Conservation (phyloP, 2,888 invertebrate species). For the Eudasyphora cyanicolor region DNA sequence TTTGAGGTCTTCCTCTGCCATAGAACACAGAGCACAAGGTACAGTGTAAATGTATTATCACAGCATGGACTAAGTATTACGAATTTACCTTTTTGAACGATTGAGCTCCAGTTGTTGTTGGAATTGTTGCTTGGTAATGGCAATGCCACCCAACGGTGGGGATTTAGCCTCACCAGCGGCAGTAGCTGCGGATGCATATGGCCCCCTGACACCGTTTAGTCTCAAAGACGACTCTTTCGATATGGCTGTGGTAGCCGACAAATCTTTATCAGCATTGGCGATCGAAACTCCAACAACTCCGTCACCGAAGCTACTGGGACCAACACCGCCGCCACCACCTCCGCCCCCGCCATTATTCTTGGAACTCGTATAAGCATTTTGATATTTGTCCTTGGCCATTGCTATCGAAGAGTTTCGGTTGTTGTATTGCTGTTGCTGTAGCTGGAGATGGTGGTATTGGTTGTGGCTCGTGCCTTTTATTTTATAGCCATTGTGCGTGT, state of each 20-base stretch:
- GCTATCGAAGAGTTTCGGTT: slow-evolving; percentile 39
- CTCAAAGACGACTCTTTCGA: slow-evolving; percentile 16
- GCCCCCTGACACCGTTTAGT: slow-evolving; percentile 48
- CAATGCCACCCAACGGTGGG: slow-evolving; percentile 69
- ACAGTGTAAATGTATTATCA: too few relatives aligned
- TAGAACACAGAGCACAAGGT: too few relatives aligned
- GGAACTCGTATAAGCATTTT: slow-evolving; percentile 16
- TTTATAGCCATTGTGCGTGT: slow-evolving; percentile 58
- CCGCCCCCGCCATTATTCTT: background rate
- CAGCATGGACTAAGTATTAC: too few relatives aligned
- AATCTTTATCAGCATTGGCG: slow-evolving; percentile 51
- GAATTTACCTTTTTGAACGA: slow-evolving; percentile 75
- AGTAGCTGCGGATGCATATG: slow-evolving; percentile 22
- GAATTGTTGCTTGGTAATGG: slow-evolving; percentile 75
- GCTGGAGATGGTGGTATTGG: slow-evolving; percentile 20
- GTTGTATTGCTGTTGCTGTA: background rate
- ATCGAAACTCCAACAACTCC: slow-evolving; percentile 32
- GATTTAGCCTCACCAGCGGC: background rate
- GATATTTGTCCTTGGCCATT: slow-evolving; percentile 62
- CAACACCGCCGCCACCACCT: background rate
- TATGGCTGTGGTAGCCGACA: slow-evolving; percentile 13
- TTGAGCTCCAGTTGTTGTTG: slow-evolving; percentile 73
- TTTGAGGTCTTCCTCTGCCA: too few relatives aligned
- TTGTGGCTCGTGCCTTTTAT: slow-evolving; percentile 36
- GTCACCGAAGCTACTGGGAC: background rate